Conservation (phyloP, 2,797 vertebrate species). For the Eurystomus glaucurus region DNA sequence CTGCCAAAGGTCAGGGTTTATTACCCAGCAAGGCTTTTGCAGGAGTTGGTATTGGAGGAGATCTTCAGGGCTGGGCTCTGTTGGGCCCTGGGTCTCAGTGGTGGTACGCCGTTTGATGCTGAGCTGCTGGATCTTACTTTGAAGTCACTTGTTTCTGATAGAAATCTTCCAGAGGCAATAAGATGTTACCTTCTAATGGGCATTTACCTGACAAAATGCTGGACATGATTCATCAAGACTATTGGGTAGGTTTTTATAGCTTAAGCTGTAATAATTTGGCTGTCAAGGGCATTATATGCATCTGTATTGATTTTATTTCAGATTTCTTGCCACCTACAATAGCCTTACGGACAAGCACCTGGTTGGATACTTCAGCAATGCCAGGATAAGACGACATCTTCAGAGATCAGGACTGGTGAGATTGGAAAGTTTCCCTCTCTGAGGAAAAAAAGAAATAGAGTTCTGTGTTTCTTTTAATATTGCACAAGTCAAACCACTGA, state of each 20-base stretch:
- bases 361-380: conserved; percentile 93
- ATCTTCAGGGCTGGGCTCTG: not conserved
- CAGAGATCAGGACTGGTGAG: conserved; percentile 94
- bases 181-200: not conserved
- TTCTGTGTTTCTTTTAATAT: not conserved
- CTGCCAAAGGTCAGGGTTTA: rapidly evolving
- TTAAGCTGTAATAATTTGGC: not conserved
- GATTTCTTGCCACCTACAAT: conserved; percentile 91
- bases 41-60: not conserved
- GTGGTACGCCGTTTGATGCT: rapidly evolving
- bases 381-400: conserved; percentile 91
- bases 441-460: not conserved
- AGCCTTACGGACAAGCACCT: conserved; percentile 96
- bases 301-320: conserved; percentile 70
- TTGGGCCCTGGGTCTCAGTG: rapidly evolving
- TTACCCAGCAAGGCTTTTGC: not conserved
- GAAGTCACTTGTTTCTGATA: rapidly evolving
- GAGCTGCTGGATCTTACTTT: not conserved
- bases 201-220: not conserved
- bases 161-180: rapidly evolving
- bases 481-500: not conserved
- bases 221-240: not conserved
- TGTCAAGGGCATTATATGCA: not conserved
- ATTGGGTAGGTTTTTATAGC: not conserved
- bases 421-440: not conserved